These are phyloP conservation scores for Drosophila nigrodunni DNA, from an alignment of 1,140 invertebrate genomes.

Conservation along the genomic window DNA sequence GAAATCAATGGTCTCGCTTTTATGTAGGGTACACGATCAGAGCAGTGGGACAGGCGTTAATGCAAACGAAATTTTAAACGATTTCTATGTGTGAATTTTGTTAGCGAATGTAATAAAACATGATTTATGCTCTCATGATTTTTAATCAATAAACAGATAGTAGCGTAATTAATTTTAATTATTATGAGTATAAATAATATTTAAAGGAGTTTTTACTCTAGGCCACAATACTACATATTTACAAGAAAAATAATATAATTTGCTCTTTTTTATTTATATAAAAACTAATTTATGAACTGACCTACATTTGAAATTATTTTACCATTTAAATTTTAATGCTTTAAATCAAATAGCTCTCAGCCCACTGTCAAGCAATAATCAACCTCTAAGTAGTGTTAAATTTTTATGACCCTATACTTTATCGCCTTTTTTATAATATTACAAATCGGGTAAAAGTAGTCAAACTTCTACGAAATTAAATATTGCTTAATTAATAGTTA, in stretches of 20 bases:
- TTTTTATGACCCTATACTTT: background rate
- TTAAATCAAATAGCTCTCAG: background rate
- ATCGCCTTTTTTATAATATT: no score
- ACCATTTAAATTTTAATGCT: background rate
- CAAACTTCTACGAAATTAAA: no score
- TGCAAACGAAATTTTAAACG: conserved; percentile 36
- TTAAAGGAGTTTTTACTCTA: no score
- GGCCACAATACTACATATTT: no score
- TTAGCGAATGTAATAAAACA: conserved; percentile 9
- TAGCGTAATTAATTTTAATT: no score
- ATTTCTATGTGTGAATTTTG: conserved; percentile 29
- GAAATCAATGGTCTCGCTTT: conserved; percentile 37
- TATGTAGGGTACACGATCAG: conserved; percentile 42
- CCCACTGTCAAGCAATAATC: background rate
- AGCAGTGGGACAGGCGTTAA: conserved; percentile 47
- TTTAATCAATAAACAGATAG: background rate
- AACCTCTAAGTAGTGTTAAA: background rate
- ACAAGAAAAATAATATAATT: no score
- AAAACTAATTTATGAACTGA: no score
- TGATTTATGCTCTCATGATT: conserved; percentile 1
- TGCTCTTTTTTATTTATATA: no score
- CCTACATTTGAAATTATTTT: no score
- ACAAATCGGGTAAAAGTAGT: no score
- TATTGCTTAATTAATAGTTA: no score
- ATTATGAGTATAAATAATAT: no score